phyloP scores from a whole-genome alignment of 2,113 vertebrate species.

The Burhinus oedicnemus region DNA sequence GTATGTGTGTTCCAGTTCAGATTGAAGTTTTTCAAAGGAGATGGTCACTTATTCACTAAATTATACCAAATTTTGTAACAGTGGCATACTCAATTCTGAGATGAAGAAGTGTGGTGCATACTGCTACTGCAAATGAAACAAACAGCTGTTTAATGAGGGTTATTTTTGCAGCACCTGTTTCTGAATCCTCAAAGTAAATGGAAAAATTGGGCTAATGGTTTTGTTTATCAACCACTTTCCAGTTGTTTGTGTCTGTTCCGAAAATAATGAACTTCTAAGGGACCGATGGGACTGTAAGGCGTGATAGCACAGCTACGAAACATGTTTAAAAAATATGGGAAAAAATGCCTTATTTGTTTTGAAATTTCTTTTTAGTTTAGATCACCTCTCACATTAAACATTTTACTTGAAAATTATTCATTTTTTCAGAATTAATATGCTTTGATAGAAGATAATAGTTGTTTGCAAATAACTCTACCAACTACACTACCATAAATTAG shows the following conservation, averaged over 20 bases:
- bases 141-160: constrained; percentile 27
- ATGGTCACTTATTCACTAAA: not conserved
- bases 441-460: not conserved
- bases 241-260: not conserved
- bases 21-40: not conserved
- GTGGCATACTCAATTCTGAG: not conserved
- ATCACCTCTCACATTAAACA: not conserved
- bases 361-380: not conserved
- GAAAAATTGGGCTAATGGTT: constrained; percentile 41
- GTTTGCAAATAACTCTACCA: not conserved
- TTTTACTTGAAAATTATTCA: not conserved
- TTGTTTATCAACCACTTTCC: constrained; percentile 39
- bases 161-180: constrained; percentile 25
- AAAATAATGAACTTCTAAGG: constrained; percentile 27
- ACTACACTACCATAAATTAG: not conserved
- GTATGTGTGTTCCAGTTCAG: not conserved
- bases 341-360: not conserved
- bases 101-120: not conserved
- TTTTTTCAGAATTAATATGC: not conserved
- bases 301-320: not conserved
- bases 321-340: not conserved
- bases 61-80: not conserved
- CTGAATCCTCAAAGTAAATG: constrained; percentile 37
- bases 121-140: constrained; percentile 3
- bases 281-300: not conserved